A percentile compares a stretch with the other conserved stretches of the same genome.
Conservation (phyloP, 2,888 invertebrate species). For the Actias luna region DNA sequence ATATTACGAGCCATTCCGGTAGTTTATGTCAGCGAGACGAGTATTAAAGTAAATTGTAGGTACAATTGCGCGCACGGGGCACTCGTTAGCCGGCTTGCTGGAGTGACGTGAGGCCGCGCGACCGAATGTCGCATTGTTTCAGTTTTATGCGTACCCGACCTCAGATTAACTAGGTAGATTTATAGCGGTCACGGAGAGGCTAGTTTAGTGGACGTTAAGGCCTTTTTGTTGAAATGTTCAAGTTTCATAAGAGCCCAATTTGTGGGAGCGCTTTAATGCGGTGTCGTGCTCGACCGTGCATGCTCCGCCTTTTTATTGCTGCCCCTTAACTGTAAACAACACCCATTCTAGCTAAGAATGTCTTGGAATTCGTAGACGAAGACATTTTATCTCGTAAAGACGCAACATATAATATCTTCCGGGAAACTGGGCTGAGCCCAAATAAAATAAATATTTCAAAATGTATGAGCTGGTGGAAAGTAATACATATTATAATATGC, state of each 20-base stretch:
- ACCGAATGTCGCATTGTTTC: constrained; percentile 75
- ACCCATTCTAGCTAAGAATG: constrained; percentile 66
- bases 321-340: constrained; percentile 78
- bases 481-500: constrained; percentile 8
- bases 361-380: constrained; percentile 53
- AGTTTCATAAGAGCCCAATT: constrained; percentile 77
- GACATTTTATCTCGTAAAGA: constrained; percentile 49
- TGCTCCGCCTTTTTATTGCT: constrained; percentile 79
- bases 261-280: constrained; percentile 70
- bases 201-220: constrained; percentile 55
- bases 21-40: constrained; percentile 70
- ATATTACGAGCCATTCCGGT: constrained; percentile 66
- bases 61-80: constrained; percentile 78
- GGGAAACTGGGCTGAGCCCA: constrained; percentile 35
- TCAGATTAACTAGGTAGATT: constrained; percentile 72
- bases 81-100: constrained; percentile 64
- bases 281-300: constrained; percentile 70
- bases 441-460: constrained; percentile 33
- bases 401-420: constrained; percentile 23
- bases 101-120: constrained; percentile 63
- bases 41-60: constrained; percentile 77
- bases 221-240: constrained; percentile 73
- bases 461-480: constrained; percentile 11
- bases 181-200: constrained; percentile 64
- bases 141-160: constrained; percentile 71